phyloP scores from a whole-genome alignment of 2,113 vertebrate species.

The Boleophthalmus pectinirostris region DNA sequence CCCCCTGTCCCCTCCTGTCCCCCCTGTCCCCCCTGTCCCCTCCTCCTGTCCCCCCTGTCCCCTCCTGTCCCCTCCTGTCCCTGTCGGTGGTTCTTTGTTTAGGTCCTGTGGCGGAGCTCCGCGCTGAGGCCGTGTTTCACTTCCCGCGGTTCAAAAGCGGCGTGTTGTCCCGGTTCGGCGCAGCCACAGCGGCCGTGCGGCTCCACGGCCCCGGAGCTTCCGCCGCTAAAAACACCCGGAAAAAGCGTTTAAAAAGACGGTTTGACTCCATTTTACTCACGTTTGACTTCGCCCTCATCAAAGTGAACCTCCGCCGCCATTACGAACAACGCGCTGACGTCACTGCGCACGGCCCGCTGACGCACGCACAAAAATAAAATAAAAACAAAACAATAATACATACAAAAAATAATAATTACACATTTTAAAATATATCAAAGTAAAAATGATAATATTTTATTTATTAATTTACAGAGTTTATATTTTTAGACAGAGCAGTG shows the following conservation, averaged over 20 bases:
- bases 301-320: slow-evolving; percentile 76
- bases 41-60: neutral
- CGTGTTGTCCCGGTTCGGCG: neutral
- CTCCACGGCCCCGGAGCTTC: neutral
- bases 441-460: no score
- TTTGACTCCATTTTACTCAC: slow-evolving; percentile 64
- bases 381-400: no score
- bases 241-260: neutral
- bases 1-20: neutral
- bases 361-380: no score
- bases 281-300: slow-evolving; percentile 77
- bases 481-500: no score
- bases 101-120: slow-evolving; percentile 81
- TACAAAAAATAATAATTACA: no score
- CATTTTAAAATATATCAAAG: no score
- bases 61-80: neutral
- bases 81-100: no score
- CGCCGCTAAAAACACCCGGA: no score
- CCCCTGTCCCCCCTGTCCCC: accelerated
- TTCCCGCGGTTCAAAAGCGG: slow-evolving; percentile 60
- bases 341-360: neutral
- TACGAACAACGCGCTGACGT: slow-evolving; percentile 13
- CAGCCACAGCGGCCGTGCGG: no score
- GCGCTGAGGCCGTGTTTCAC: slow-evolving; percentile 72
- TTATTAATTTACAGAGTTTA: no score